These are phyloP conservation scores for Chaenogobius annularis DNA, from an alignment of 2,113 vertebrate species.

Conservation along the genomic window DNA sequence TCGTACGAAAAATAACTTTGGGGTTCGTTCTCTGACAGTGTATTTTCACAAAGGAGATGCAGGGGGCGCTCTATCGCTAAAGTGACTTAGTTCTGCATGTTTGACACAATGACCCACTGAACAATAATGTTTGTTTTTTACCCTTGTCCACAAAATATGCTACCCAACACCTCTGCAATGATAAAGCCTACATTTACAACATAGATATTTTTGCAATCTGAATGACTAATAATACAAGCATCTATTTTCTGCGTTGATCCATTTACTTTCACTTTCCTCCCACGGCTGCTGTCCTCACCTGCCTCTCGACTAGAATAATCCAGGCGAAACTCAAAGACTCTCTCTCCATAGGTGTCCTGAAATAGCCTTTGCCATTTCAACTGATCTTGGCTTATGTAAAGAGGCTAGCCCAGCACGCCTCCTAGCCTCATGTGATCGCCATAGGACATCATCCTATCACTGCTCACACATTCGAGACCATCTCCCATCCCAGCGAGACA, in stretches of 20 bases:
- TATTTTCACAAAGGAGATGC: no score
- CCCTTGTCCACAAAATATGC: not conserved
- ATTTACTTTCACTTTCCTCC: conserved; percentile 1
- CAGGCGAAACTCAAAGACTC: conserved; percentile 10
- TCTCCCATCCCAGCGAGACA: not conserved
- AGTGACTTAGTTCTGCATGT: no score
- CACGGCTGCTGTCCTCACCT: not conserved
- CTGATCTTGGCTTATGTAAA: conserved; percentile 30
- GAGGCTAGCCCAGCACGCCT: not conserved
- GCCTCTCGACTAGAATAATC: conserved; percentile 1
- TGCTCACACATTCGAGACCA: not conserved
- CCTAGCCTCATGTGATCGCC: conserved; percentile 26
- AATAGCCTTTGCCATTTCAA: conserved; percentile 30
- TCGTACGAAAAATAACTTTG: no score
- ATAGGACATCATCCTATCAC: conserved; percentile 12
- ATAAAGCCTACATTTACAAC: not conserved
- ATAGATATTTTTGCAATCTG: not conserved
- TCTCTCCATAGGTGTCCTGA: conserved; percentile 13
- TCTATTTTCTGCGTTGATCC: not conserved
- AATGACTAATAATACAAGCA: not conserved
- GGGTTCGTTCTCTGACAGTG: no score
- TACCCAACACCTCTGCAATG: not conserved
- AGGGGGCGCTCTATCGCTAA: no score
- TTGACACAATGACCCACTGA: not conserved
- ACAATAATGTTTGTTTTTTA: not conserved